phyloP scores from a whole-genome alignment of 2,113 vertebrate genomes.

The Chroicocephalus ridibundus region DNA sequence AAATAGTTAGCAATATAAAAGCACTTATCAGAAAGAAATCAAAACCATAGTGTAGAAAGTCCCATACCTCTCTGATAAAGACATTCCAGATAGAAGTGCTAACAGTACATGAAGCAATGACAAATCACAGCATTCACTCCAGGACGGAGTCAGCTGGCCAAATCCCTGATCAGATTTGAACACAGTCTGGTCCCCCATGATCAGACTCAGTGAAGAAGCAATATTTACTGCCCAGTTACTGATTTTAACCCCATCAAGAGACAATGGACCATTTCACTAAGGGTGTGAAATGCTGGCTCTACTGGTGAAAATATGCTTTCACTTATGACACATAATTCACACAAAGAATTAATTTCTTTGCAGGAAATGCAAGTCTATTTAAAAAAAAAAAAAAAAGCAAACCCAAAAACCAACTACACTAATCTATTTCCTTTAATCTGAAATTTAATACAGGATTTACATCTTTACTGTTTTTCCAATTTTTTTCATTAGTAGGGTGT shows the following conservation, averaged over 20 bases:
- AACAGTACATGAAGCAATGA: neutral
- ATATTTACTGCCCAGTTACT: neutral
- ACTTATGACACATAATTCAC: neutral
- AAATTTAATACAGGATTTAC: neutral
- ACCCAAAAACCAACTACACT: rapidly evolving
- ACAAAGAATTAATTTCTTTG: neutral
- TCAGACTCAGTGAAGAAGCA: neutral
- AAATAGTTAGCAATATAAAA: neutral
- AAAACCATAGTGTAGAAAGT: neutral
- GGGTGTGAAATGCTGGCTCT: neutral
- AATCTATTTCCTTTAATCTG: neutral
- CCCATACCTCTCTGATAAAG: neutral
- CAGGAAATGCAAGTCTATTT: neutral
- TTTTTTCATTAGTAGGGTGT: neutral
- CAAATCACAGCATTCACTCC: neutral
- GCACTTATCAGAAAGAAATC: neutral
- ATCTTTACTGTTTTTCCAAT: neutral
- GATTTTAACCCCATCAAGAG: neutral
- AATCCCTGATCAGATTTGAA: neutral
- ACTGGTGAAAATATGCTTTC: neutral
- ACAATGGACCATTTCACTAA: neutral
- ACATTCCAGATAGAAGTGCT: neutral
- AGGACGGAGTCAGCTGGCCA: neutral
- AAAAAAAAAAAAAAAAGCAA: neutral
- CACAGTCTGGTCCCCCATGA: neutral